phyloP scores from a whole-genome alignment of 2,888 invertebrate genomes.

The Teinopalpus imperialis region DNA sequence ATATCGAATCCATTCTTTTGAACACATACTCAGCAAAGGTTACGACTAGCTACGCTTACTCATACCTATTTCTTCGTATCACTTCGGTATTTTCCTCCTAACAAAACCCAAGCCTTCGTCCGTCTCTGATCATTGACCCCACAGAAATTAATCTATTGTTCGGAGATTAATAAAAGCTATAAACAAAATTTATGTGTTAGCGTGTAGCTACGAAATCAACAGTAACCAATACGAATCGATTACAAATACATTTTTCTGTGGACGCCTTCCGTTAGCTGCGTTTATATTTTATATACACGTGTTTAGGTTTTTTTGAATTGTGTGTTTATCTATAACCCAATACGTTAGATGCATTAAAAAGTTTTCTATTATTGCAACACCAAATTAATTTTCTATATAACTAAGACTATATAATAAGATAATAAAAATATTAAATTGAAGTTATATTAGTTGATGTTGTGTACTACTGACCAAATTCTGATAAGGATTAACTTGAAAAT shows the following conservation, averaged over 20 bases:
- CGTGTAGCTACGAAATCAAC: constrained; percentile 37
- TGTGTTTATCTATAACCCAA: too few relatives aligned
- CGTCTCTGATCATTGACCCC: constrained; percentile 35
- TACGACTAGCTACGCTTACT: constrained; percentile 45
- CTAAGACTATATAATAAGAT: too few relatives aligned
- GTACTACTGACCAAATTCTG: too few relatives aligned
- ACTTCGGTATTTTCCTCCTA: constrained; percentile 32
- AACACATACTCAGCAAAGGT: constrained; percentile 5
- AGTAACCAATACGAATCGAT: constrained; percentile 55
- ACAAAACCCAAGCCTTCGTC: constrained; percentile 28
- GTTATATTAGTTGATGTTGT: too few relatives aligned
- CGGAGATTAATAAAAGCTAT: constrained; percentile 28
- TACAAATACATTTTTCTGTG: constrained; percentile 38
- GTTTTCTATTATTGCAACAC: too few relatives aligned
- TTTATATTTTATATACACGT: constrained; percentile 19
- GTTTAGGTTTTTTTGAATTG: background rate
- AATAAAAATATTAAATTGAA: too few relatives aligned
- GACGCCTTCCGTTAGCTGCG: constrained; percentile 31
- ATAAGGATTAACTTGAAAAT: too few relatives aligned
- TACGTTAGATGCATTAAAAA: too few relatives aligned
- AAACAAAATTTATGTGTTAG: constrained; percentile 31
- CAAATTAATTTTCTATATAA: too few relatives aligned
- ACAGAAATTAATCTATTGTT: constrained; percentile 37
- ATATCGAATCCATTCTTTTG: constrained; percentile 13
- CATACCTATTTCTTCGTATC: constrained; percentile 44